Base-by-base conservation (phyloP, 2,888 invertebrate species). In the Drosophila mercatorum region DNA sequence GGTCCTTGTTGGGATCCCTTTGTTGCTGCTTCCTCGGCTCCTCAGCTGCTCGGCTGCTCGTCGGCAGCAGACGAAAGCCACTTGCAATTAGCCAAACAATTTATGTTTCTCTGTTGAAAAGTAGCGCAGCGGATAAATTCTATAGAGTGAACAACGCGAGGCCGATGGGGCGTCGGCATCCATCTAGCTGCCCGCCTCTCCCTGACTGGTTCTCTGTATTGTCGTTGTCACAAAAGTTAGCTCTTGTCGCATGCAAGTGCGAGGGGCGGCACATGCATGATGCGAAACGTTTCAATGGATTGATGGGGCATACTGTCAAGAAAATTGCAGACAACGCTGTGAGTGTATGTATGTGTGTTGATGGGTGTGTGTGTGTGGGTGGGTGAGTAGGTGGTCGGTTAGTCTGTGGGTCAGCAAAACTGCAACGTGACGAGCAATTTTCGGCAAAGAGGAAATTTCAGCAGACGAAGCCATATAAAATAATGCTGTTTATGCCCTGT, bases 1-100 rank as follows among this genome's bases (percentile, higher is more conserved):
- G 55, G 36, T 47, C 40, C 53, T 55, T 40, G 58, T 46, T 10
- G 46, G 40, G 36, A 5, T 38, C 56, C 43, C 44, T 63, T 56
- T 68, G 47, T 58, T 52, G 51, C 28, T 31, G 34, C 31, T 47
- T 8, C 36, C 26, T 10, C 38, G 12, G 47, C 38, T 51, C n/a
- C 51, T 17, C 28, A 28, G 28, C 28, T 28, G 28, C 26, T 10
- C 38, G 12, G 40, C 31, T 52, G 12, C 52, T 14, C 36, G 8
- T 28, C 41, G 55, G 51, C 36, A 52, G 36, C 40, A 51, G 58
- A 67, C 41, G 70, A 68, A 52, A 78, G 82, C 79, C 82, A 87
- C 83, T 83, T 86, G 89, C 87, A 83, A 83, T 83, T 83, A 83
- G 81, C 81, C 84, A 68, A 81, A 67, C 89, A 86, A 83, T 86